Evolutionary conservation across 2,888 invertebrate species (phyloP).

Genomic region (Omphaloscelis lunosa): DNA sequence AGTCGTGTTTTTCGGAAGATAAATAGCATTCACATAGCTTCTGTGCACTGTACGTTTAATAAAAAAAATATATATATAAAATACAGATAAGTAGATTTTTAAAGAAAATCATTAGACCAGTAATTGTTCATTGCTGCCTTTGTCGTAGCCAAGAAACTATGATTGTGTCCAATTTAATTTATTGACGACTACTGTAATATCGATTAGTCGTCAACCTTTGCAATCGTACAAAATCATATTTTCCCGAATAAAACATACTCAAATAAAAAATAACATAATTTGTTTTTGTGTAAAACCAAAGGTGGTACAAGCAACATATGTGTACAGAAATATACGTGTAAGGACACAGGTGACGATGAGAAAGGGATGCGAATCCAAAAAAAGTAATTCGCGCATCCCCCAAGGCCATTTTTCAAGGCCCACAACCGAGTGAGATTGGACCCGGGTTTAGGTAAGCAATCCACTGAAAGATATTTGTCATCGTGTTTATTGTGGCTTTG

Average conservation of each 20-base stretch:
- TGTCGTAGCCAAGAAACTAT: no score
- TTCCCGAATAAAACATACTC: no score
- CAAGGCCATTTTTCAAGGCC: slow-evolving; percentile 70
- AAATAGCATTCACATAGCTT: no score
- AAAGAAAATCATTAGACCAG: no score
- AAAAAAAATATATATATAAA: no score
- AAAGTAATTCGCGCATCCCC: slow-evolving; percentile 69
- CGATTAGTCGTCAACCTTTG: no score
- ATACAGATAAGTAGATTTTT: no score
- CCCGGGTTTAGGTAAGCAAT: slow-evolving; percentile 43
- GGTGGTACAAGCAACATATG: slow-evolving; percentile 30
- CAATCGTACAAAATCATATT: no score
- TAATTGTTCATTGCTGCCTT: no score
- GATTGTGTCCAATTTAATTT: not conserved
- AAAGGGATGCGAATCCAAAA: slow-evolving; percentile 70
- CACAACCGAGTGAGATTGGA: slow-evolving; percentile 65
- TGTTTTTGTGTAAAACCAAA: slow-evolving; percentile 23
- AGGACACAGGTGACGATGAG: slow-evolving; percentile 69
- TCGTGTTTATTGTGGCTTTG: slow-evolving; percentile 4
- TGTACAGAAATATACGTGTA: slow-evolving; percentile 52
- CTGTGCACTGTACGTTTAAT: no score
- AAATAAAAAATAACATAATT: slow-evolving; percentile 25
- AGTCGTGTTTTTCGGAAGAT: no score
- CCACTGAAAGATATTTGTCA: slow-evolving; percentile 34
- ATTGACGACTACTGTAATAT: no score